These are phyloP conservation scores for Pelecanoides urinatrix DNA, from an alignment of 2,113 vertebrate species.

Conservation along the genomic window DNA sequence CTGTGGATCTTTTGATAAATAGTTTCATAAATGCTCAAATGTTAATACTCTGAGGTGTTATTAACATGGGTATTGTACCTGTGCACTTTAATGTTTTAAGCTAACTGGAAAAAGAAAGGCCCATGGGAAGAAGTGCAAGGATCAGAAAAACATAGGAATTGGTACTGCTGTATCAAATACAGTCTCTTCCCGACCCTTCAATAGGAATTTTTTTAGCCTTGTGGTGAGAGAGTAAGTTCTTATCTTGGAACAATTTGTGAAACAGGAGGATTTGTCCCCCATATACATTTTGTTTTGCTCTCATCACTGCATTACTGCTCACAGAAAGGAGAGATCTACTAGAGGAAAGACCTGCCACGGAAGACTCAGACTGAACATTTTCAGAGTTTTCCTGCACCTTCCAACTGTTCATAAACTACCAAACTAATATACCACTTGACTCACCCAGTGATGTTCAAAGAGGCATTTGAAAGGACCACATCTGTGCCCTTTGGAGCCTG, in stretches of 20 bases:
- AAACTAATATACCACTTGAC: neutral
- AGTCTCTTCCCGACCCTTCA: neutral
- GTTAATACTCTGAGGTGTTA: neutral
- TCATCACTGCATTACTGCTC: neutral
- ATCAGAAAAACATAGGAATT: neutral
- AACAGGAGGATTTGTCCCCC: neutral
- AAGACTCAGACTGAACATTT: neutral
- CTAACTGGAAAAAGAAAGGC: neutral
- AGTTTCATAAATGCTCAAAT: constrained; percentile 9
- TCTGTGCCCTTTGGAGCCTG: neutral
- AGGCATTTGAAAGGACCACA: neutral
- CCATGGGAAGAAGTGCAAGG: neutral
- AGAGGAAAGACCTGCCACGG: neutral
- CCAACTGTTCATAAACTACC: neutral
- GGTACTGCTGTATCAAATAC: neutral
- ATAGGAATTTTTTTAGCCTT: neutral
- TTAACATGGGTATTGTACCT: neutral
- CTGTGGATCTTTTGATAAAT: constrained; percentile 2
- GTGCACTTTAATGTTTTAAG: neutral
- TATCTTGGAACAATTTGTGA: neutral
- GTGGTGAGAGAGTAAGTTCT: neutral
- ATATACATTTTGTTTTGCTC: neutral
- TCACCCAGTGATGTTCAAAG: neutral
- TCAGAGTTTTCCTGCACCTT: neutral
- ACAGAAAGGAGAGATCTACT: neutral